A percentile compares a stretch with the other conserved stretches of the same genome.
Conservation (phyloP, 2,113 vertebrate species). For the Hemiprocne comata region DNA sequence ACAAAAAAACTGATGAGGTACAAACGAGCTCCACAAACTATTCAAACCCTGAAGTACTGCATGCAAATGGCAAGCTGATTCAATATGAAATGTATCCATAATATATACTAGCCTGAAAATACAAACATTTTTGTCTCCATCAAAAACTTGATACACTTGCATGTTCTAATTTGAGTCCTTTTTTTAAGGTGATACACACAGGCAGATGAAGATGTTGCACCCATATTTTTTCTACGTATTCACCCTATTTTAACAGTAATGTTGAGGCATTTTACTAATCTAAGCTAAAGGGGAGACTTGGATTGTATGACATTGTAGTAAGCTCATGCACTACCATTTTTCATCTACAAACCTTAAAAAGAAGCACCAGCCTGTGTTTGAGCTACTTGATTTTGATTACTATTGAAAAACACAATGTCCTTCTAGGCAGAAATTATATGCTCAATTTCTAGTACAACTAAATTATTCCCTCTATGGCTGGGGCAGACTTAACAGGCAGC, state of each 20-base stretch:
- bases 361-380: not conserved
- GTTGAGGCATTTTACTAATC: not conserved
- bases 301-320: not conserved
- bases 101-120: not conserved
- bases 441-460: not conserved
- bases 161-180: not conserved
- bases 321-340: not conserved
- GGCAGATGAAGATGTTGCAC: not conserved
- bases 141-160: not conserved
- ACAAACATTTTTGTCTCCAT: not conserved
- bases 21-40: not conserved
- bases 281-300: not conserved
- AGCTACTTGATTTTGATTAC: not conserved
- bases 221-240: not conserved
- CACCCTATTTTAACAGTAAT: not conserved
- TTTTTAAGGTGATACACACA: not conserved
- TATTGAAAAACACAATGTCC: not conserved
- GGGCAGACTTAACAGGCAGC: not conserved
- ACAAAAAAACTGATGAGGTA: not conserved
- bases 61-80: not conserved
- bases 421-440: not conserved
- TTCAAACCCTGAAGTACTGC: not conserved
- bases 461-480: rapidly evolving
- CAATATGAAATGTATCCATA: not conserved
- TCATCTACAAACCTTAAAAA: not conserved